Evolutionary conservation across 2,113 vertebrate species (phyloP), one percentile per base, ranked within the genome.

Genomic region (Pseudois nayaur): DNA sequence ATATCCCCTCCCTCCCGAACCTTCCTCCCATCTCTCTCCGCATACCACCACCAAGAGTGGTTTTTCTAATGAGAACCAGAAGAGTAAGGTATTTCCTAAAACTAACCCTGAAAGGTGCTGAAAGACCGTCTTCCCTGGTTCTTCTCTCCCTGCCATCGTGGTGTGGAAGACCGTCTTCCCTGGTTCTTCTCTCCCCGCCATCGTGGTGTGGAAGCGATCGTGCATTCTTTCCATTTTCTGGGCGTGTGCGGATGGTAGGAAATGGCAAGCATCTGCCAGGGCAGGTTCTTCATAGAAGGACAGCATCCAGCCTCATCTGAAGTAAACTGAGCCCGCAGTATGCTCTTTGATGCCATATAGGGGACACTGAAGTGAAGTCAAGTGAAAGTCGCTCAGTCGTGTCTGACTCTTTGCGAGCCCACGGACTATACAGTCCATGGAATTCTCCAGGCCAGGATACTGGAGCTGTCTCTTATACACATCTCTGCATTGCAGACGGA

Each of bases 251-350:
- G 19, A 74, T 50, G 76, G 31, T 7, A 40, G 52, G 50, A 86
- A 74, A 31, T 59, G 36, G 52, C 23, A 52, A 19, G 21, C 15
- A 84, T 10, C 12, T 10, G 12, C 94, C 36, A 33, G 6, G 74
- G 21, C 43, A 76, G 50, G 11, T 55, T 93, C 74, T 74, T 52
- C 12, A 9, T 1, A 62, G 48, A 43, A 87, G 64, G 54, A n/a
- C 10, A n/a, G 29, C 27, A 4, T 67, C 16, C 21, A 43, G 8
- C 11, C n/a, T 50, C 21, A n/a, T 33, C 55, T 25, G 31, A 74
- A 62, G 36, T 40, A 10, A 50, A 31, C 31, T 21, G 71, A 27
- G 3, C 15, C 14, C 19, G 0, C 33, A 6, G 3, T 19, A 31
- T 8, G 21, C 25, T 54, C 19, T 86, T 85, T 67, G 45, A 23